Evolutionary conservation across 2,888 invertebrate genomes (phyloP).

Genomic region (Globia sparganii): DNA sequence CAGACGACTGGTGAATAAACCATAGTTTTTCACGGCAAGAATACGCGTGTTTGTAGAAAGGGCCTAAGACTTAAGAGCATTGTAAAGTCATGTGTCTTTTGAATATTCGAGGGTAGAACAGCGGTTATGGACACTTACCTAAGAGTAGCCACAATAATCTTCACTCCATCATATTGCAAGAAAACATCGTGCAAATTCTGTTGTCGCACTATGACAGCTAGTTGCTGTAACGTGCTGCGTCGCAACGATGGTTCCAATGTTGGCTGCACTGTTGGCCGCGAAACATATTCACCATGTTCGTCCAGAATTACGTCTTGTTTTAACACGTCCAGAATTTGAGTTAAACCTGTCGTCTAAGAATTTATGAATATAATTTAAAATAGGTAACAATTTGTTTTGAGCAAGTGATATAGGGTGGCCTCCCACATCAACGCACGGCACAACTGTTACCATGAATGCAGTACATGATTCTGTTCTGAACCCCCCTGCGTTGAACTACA

Average conservation of each 20-base stretch:
- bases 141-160: slow-evolving; percentile 82
- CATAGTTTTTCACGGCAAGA: not conserved
- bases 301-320: slow-evolving; percentile 84
- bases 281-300: slow-evolving; percentile 76
- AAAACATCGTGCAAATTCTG: slow-evolving; percentile 91
- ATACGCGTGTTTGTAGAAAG: not conserved
- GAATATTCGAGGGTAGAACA: not conserved
- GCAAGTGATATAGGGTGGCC: not conserved
- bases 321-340: slow-evolving; percentile 85
- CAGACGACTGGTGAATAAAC: not conserved
- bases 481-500: not conserved
- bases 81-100: not conserved
- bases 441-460: too few relatives aligned
- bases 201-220: slow-evolving; percentile 92
- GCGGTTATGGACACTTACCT: slow-evolving; percentile 72
- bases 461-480: too few relatives aligned
- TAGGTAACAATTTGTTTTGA: not conserved
- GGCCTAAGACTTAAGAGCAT: not conserved
- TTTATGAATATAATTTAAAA: not conserved
- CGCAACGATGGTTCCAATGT: slow-evolving; percentile 92
- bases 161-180: slow-evolving; percentile 90
- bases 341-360: slow-evolving; percentile 79
- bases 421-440: not conserved
- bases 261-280: slow-evolving; percentile 69
- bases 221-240: slow-evolving; percentile 92